Evolutionary conservation across 2,888 invertebrate species (phyloP).

Genomic region (Synergus gifuensis): DNA sequence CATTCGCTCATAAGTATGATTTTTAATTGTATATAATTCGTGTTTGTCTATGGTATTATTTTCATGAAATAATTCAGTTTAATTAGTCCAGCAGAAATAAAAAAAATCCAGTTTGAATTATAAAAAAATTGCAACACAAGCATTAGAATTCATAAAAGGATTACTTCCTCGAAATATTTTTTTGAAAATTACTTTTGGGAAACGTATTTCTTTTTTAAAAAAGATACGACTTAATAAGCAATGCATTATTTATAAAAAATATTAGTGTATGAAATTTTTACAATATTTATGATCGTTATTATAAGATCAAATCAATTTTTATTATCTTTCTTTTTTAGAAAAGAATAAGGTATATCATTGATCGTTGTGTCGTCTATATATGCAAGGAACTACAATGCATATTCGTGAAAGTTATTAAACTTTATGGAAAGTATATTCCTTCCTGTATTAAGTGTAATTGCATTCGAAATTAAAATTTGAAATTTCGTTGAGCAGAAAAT

Average conservation of each 20-base stretch:
- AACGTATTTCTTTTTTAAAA: too few relatives aligned
- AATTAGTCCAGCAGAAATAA: background rate
- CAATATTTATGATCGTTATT: background rate
- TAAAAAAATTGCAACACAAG: too few relatives aligned
- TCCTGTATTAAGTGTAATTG: background rate
- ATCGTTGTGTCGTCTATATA: too few relatives aligned
- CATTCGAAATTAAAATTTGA: background rate
- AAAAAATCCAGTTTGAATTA: too few relatives aligned
- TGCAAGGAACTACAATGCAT: too few relatives aligned
- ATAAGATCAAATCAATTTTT: background rate
- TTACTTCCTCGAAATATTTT: too few relatives aligned
- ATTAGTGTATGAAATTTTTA: background rate
- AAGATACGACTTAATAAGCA: background rate
- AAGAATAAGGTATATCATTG: too few relatives aligned
- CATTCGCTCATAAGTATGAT: slow-evolving; percentile 1
- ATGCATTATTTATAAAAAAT: slow-evolving; percentile 6
- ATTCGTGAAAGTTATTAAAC: background rate
- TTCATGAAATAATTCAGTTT: background rate
- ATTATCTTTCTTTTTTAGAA: background rate
- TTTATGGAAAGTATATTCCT: background rate
- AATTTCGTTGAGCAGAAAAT: background rate
- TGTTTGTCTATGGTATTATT: background rate
- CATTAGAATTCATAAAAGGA: too few relatives aligned
- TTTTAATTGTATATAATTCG: slow-evolving; percentile 6
- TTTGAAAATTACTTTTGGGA: too few relatives aligned